phyloP scores from a whole-genome alignment of 2,888 invertebrate genomes.

The Saturnia pavonia region DNA sequence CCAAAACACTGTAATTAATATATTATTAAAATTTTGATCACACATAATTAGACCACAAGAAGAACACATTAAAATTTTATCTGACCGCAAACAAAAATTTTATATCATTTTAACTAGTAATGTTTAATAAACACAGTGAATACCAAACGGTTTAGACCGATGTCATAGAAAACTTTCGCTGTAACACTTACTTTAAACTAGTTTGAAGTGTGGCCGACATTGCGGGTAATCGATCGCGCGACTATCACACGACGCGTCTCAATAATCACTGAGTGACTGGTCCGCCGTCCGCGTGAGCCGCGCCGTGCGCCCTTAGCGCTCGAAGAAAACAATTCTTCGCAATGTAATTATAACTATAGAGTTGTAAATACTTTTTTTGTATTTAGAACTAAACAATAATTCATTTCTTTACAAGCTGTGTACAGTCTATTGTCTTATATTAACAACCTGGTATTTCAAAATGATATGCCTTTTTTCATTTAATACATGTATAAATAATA shows the following conservation, averaged over 20 bases:
- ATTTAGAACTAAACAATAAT: not conserved
- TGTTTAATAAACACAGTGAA: not conserved
- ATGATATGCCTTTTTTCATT: not conserved
- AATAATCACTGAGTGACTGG: constrained; percentile 25
- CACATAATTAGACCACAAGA: not conserved
- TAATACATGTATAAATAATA: too few relatives aligned
- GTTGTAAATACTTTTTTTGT: constrained; percentile 22
- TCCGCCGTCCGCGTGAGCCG: not conserved
- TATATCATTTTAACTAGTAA: not conserved
- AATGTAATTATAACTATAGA: constrained; percentile 24
- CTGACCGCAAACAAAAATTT: not conserved
- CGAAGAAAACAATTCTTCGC: not conserved
- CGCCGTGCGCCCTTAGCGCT: not conserved
- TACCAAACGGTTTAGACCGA: not conserved
- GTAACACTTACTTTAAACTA: constrained; percentile 63
- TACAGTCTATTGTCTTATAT: not conserved
- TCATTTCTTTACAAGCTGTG: not conserved
- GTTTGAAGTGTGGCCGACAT: constrained; percentile 72
- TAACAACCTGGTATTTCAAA: not conserved
- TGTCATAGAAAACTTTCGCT: constrained; percentile 20
- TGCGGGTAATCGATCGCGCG: constrained; percentile 31
- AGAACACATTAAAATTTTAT: not conserved
- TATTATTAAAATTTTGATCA: not conserved
- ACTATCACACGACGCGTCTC: constrained; percentile 29
- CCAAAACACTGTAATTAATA: not conserved